A percentile compares a stretch with the other conserved stretches of the same genome.
These are phyloP conservation scores for Apamea sordens DNA, from an alignment of 2,888 invertebrate species.

Conservation along the genomic window DNA sequence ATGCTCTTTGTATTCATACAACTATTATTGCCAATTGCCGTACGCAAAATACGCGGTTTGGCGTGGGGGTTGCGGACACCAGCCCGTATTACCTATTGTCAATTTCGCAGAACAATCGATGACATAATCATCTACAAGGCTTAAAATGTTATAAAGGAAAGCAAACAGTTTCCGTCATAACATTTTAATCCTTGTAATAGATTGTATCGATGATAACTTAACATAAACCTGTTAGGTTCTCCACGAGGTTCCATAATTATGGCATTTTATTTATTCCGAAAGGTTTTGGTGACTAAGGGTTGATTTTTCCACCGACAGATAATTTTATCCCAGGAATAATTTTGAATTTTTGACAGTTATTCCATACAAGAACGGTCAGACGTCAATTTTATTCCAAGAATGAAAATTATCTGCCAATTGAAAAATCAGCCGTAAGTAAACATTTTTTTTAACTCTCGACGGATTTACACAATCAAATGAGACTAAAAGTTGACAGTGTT, in stretches of 20 bases:
- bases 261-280: too few relatives aligned
- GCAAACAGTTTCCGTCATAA: neutral
- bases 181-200: neutral
- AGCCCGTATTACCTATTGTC: neutral
- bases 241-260: too few relatives aligned
- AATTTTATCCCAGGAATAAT: too few relatives aligned
- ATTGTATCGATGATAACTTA: neutral
- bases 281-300: too few relatives aligned
- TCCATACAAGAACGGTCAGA: too few relatives aligned
- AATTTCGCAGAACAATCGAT: neutral
- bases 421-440: too few relatives aligned
- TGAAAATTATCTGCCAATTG: too few relatives aligned
- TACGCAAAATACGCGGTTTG: neutral
- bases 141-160: neutral
- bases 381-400: too few relatives aligned
- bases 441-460: too few relatives aligned
- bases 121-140: neutral
- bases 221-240: too few relatives aligned
- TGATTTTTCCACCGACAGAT: too few relatives aligned
- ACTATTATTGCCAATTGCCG: neutral
- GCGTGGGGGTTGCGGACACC: neutral
- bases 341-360: too few relatives aligned
- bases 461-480: neutral
- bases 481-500: neutral
- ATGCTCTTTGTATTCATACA: slow-evolving; percentile 5